phyloP scores from a whole-genome alignment of 2,113 vertebrate species.

The Eleginops maclovinus region DNA sequence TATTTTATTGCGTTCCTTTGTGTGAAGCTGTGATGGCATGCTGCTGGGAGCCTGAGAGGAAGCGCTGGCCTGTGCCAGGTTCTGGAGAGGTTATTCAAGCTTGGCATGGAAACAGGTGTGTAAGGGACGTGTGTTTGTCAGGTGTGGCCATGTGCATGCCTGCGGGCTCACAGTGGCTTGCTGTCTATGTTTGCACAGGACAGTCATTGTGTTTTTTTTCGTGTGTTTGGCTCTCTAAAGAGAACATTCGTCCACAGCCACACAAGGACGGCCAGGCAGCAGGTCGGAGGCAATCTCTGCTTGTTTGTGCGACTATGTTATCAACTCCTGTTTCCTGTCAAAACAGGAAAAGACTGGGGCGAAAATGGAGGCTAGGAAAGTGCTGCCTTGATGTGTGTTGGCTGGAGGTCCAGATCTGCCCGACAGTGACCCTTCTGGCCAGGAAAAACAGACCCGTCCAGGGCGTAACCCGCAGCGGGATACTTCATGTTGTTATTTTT shows the following conservation, averaged over 20 bases:
- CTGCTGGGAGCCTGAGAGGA: slow-evolving; percentile 63
- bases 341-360: slow-evolving; percentile 82
- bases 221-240: slow-evolving; percentile 57
- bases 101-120: slow-evolving; percentile 54
- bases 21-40: slow-evolving; percentile 54
- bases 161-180: slow-evolving; percentile 26
- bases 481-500: slow-evolving; percentile 77
- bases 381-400: slow-evolving; percentile 79
- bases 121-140: neutral
- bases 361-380: slow-evolving; percentile 81
- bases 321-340: slow-evolving; percentile 84
- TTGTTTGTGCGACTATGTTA: slow-evolving; percentile 80
- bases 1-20: slow-evolving; percentile 68
- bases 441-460: slow-evolving; percentile 76
- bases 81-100: slow-evolving; percentile 45
- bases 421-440: slow-evolving; percentile 72
- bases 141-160: slow-evolving; percentile 1
- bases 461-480: slow-evolving; percentile 70
- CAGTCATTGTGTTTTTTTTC: slow-evolving; percentile 33
- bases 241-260: slow-evolving; percentile 61
- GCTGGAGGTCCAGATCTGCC: slow-evolving; percentile 70
- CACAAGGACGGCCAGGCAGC: slow-evolving; percentile 62
- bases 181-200: slow-evolving; percentile 40
- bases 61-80: slow-evolving; percentile 39
- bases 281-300: slow-evolving; percentile 69